These are phyloP conservation scores for Neosilurus mollespiculum DNA, from an alignment of 2,797 vertebrate genomes.

Conservation along the genomic window DNA sequence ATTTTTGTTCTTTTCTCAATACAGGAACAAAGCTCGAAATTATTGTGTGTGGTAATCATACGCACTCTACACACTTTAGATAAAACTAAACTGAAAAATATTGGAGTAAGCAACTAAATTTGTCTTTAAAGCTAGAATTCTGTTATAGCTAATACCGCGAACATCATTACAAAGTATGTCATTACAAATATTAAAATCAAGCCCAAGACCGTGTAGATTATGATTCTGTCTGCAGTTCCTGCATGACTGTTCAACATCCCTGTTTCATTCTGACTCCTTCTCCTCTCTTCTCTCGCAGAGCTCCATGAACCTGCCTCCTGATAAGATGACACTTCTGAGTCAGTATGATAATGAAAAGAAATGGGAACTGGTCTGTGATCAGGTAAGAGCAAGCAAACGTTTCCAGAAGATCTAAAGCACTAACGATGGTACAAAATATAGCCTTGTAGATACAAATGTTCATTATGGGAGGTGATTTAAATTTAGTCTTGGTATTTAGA, in stretches of 20 bases:
- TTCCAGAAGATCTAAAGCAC: not conserved
- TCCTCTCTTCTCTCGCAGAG: constrained; percentile 71
- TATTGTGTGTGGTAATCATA: not conserved
- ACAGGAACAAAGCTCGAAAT: not conserved
- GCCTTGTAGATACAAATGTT: no score
- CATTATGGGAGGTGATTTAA: no score
- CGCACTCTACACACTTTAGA: not conserved
- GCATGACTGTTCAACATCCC: not conserved
- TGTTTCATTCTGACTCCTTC: constrained; percentile 6
- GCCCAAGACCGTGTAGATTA: not conserved
- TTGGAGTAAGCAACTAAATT: not conserved
- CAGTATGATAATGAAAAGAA: constrained; percentile 95
- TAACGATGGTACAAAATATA: not conserved
- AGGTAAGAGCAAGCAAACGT: constrained; percentile 69
- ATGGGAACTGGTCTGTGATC: constrained; percentile 96
- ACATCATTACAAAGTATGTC: not conserved
- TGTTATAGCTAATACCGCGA: not conserved
- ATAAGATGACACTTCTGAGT: constrained; percentile 88
- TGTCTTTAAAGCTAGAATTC: not conserved
- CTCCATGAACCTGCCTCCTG: constrained; percentile 94
- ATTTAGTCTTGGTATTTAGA: no score
- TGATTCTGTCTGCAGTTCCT: not conserved
- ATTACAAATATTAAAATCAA: not conserved
- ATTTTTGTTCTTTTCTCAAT: not conserved
- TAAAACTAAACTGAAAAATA: not conserved